Evolutionary conservation across 2,113 vertebrate genomes (phyloP), one percentile per base, ranked within the genome.

Genomic region (Choloepus hoffmanni): DNA sequence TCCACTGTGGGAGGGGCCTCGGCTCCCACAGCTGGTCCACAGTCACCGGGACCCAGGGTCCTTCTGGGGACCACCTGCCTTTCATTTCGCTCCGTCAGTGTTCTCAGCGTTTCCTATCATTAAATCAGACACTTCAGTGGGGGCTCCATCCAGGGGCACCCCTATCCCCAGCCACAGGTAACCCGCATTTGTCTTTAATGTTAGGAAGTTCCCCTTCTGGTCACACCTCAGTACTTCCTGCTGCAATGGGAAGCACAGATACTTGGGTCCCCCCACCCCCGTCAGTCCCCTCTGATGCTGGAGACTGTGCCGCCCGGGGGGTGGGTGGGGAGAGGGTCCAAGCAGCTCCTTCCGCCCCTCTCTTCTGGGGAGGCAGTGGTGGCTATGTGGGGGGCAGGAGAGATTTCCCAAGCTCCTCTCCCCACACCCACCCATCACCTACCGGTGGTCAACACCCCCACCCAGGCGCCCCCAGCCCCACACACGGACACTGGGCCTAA

Each of bases 271-370:
- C 62, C 67, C 85, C 13, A 24, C 12, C 0, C 36, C 67, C 19
- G 7, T 33, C 13, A 10, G 67, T 53, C 28, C 60, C 24, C 33
- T 70, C 50, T 18, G 76, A 36, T 2, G 43, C 10, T 7, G 74
- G 62, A 14, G 48, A 43, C 26, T 15, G 43, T 15, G 73, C 79
- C 30, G 23, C 24, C 14, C 30, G 4, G 26, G 45, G 33, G 2
- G 4, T 0, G 0, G 79, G 14, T 55, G 48, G n/a, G 9, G 2
- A 6, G 1, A 18, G 36, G 55, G 5, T 30, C 48, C 11, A 26
- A 48, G 62, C 30, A 3, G 50, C 50, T 53, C 50, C 50, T 53
- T 53, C 50, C 9, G 50, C 50, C 50, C 50, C 33, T n/a, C 14
- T n/a, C 40, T 4, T 23, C 58, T 19, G 21, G 3, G 58, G 58